Evolutionary conservation across 1,140 invertebrate genomes (phyloP), one percentile per base, ranked within the genome.

Genomic region (Acyrthosiphon pisum): DNA sequence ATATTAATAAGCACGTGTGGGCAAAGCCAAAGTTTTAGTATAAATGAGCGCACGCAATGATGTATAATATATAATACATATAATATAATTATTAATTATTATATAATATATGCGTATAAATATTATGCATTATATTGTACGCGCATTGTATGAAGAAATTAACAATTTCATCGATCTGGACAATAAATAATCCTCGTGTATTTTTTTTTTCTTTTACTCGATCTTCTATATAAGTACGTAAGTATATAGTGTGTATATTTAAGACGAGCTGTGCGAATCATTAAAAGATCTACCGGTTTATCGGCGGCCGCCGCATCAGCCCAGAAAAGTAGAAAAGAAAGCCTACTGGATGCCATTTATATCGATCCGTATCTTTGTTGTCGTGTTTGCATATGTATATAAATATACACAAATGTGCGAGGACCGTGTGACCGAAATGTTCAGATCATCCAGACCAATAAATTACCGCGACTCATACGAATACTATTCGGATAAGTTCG

Each of bases 281-380:
- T 93, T 93, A 53, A 84, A 84, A 93, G 81, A 93, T 93, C 81
- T 93, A 93, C 48, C 48, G 68, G 68, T 91, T 91, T 91, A 90
- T 30, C 68, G 48, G 26, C 90, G 44, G 2, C 91, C 35, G 48
- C 81, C 81, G 11, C 2, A 20, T 53, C 53, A 60, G 22, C 37
- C 37, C 35, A 56, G 89, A 60, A 89, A 89, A 56, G 48, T 89
- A 89, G 48, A 89, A 89, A 53, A 30, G 35, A 90, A 90, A 90
- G 37, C 89, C 53, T 90, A 90, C 37, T 60, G 89, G 53, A 60
- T 90, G 37, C 53, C 89, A 41, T 90, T 60, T 90, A 41, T 60
- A 90, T 90, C 89, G 89, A 90, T 90, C 50, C 4, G 89, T 90
- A 90, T 60, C 89, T 90, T 90, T 44, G 23, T 56, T 37, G 37